A percentile compares a stretch with the other conserved stretches of the same genome.
These are phyloP conservation scores for Apodemia duryi DNA, from an alignment of 2,888 invertebrate species.

Conservation along the genomic window DNA sequence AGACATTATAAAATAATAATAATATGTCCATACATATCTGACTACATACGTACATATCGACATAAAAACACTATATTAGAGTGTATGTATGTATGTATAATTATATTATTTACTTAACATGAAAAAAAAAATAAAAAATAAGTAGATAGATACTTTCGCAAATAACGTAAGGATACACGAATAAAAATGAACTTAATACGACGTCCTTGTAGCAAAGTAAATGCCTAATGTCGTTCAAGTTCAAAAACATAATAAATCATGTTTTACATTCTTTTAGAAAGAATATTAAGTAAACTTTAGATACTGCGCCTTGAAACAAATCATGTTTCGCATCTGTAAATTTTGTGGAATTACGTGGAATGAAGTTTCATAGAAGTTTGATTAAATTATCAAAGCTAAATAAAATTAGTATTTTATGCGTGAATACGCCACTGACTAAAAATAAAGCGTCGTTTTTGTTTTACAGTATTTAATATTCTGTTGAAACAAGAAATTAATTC, in stretches of 20 bases:
- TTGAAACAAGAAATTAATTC: no score
- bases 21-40: no score
- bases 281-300: neutral
- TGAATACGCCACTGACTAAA: neutral
- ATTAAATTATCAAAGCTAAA: slow-evolving; percentile 1
- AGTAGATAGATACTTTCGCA: neutral
- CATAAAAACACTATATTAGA: no score
- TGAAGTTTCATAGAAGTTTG: neutral
- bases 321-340: neutral
- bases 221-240: neutral
- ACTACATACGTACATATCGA: no score
- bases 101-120: neutral
- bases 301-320: neutral
- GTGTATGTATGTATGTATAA: no score
- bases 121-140: neutral
- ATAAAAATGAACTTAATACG: no score
- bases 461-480: neutral
- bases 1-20: no score
- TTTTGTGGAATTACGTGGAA: neutral
- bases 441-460: neutral
- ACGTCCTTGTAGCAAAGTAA: neutral
- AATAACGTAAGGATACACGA: neutral
- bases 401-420: neutral
- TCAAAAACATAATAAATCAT: slow-evolving; percentile 1
- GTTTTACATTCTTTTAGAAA: neutral